phyloP scores from a whole-genome alignment of 1,140 invertebrate species.

The Bactericera cockerelli region DNA sequence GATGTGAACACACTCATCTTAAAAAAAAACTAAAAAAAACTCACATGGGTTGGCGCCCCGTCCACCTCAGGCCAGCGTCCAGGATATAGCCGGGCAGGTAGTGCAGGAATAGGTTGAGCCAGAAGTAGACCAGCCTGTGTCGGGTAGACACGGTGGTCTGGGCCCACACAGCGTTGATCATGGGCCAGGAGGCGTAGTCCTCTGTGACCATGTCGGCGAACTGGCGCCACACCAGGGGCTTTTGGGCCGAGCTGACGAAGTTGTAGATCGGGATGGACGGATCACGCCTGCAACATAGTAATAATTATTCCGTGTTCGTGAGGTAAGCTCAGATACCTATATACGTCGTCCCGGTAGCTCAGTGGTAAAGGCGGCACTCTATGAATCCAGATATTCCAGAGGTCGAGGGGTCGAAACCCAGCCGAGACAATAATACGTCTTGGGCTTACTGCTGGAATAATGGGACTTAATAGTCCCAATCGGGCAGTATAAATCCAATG shows the following conservation, averaged over 20 bases:
- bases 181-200: slow-evolving; percentile 27
- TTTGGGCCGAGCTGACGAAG: slow-evolving; percentile 48
- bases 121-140: slow-evolving; percentile 31
- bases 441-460: no score
- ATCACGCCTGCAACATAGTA: no score
- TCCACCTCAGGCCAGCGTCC: slow-evolving; percentile 25
- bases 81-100: slow-evolving; percentile 29
- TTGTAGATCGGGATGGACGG: slow-evolving; percentile 43
- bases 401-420: no score
- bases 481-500: no score
- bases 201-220: slow-evolving; percentile 27
- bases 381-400: no score
- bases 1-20: no score
- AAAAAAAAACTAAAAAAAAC: slow-evolving; percentile 3
- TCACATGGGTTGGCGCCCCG: slow-evolving; percentile 31
- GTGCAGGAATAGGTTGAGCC: slow-evolving; percentile 31
- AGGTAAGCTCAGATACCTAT: no score
- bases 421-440: no score
- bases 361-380: no score
- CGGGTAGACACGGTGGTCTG: slow-evolving; percentile 34
- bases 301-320: no score
- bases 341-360: no score
- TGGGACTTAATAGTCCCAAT: no score
- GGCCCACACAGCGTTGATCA: slow-evolving; percentile 35
- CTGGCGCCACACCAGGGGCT: slow-evolving; percentile 46